Conservation (phyloP, 2,797 vertebrate genomes). For the Falco novaeseelandiae region DNA sequence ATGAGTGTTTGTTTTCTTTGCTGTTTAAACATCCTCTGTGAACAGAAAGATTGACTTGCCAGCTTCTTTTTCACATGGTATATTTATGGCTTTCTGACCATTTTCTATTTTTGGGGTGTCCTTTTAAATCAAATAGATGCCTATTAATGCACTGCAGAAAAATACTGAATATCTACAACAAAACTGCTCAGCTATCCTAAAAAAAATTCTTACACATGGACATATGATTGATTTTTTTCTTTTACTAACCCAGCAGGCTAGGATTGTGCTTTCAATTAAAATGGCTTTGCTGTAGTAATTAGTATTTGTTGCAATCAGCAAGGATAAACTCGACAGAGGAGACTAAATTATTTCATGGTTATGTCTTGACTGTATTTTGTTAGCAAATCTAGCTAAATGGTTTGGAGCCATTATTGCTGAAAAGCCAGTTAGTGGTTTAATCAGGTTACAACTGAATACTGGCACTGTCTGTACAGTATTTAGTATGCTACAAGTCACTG, state of each 20-base stretch:
- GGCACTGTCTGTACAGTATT: background rate
- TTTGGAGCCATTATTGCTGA: background rate
- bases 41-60: background rate
- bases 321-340: slow-evolving; percentile 30
- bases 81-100: background rate
- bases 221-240: background rate
- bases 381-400: background rate
- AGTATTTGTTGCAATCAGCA: slow-evolving; percentile 18
- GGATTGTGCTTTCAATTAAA: slow-evolving; percentile 34
- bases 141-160: background rate
- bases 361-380: background rate
- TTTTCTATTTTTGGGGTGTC: background rate
- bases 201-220: background rate
- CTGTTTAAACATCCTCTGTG: background rate
- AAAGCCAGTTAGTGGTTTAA: background rate
- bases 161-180: background rate
- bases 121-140: background rate
- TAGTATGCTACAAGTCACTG: background rate
- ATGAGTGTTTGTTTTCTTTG: background rate
- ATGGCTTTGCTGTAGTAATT: slow-evolving; percentile 16
- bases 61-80: background rate
- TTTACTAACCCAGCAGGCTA: background rate
- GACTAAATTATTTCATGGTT: background rate
- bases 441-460: background rate
- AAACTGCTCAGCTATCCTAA: background rate